A percentile compares a stretch with the other conserved stretches of the same genome.
These are phyloP conservation scores for Antechinus stuartii DNA, from an alignment of 2,113 vertebrate genomes.

Conservation along the genomic window DNA sequence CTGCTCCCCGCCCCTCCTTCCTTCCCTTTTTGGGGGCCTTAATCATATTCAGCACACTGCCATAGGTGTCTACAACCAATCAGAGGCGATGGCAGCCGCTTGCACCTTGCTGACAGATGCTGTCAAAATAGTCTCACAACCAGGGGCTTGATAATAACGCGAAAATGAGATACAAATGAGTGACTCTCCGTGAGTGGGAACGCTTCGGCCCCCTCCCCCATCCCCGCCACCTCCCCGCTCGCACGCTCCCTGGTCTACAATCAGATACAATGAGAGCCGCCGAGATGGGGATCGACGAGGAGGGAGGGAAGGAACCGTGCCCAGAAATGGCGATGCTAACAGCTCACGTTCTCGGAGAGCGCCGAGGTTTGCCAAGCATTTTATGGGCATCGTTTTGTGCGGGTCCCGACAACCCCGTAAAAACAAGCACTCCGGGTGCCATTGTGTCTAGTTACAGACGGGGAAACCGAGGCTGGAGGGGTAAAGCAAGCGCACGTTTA, in stretches of 20 bases:
- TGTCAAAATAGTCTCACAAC: constrained; percentile 66
- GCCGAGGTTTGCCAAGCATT: background rate
- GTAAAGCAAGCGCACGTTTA: background rate
- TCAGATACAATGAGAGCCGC: background rate
- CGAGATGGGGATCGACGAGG: background rate
- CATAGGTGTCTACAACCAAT: constrained; percentile 68
- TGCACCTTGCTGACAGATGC: constrained; percentile 78
- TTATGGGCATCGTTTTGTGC: background rate
- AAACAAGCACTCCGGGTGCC: background rate
- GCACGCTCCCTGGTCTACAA: background rate
- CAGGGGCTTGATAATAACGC: constrained; percentile 67
- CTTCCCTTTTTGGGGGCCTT: background rate
- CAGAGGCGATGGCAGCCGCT: constrained; percentile 73
- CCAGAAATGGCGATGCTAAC: background rate
- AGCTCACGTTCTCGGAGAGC: background rate
- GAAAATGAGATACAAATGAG: constrained; percentile 78
- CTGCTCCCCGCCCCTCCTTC: background rate
- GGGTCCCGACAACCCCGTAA: background rate
- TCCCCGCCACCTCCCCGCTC: background rate
- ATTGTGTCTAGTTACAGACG: background rate
- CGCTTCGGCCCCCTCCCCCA: fast-evolving
- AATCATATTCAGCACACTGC: constrained; percentile 29
- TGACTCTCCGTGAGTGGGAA: constrained; percentile 46
- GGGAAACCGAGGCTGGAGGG: background rate
- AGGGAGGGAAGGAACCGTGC: background rate